These are phyloP conservation scores for Ormyrus pomaceus DNA, from an alignment of 2,888 invertebrate species.

Conservation along the genomic window DNA sequence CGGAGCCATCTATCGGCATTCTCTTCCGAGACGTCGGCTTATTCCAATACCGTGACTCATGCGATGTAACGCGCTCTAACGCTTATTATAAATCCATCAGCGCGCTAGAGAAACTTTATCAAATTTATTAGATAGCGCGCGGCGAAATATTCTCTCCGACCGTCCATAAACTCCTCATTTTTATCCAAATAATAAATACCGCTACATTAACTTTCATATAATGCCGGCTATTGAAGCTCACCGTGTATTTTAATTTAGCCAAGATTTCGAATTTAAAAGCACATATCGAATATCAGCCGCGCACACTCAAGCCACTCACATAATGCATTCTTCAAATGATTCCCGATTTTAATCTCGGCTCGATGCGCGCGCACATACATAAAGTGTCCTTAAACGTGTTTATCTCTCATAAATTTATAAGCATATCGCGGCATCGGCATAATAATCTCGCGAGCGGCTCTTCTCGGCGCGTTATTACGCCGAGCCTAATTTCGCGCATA, in stretches of 20 bases:
- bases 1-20: not conserved
- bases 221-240: not conserved
- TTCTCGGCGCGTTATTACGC: not conserved
- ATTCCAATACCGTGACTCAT: conserved; percentile 25
- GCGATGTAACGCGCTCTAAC: conserved; percentile 18
- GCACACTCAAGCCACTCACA: not conserved
- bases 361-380: conserved; percentile 13
- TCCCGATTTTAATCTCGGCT: conserved; percentile 41
- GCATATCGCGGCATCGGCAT: conserved; percentile 45
- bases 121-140: conserved; percentile 50
- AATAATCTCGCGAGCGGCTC: not conserved
- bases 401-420: conserved; percentile 53
- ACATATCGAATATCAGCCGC: conserved; percentile 26
- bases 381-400: conserved; percentile 42
- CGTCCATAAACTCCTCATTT: conserved; percentile 27
- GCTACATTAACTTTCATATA: conserved; percentile 6
- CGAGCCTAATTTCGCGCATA: conserved; percentile 37
- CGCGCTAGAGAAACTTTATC: conserved; percentile 31
- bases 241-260: conserved; percentile 41
- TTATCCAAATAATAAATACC: conserved; percentile 32
- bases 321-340: conserved; percentile 35
- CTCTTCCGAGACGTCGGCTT: conserved; percentile 1
- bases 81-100: conserved; percentile 53
- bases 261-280: conserved; percentile 42
- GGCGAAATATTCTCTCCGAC: conserved; percentile 13